phyloP scores from a whole-genome alignment of 2,113 vertebrate species.

The Thamnophis sirtalis region DNA sequence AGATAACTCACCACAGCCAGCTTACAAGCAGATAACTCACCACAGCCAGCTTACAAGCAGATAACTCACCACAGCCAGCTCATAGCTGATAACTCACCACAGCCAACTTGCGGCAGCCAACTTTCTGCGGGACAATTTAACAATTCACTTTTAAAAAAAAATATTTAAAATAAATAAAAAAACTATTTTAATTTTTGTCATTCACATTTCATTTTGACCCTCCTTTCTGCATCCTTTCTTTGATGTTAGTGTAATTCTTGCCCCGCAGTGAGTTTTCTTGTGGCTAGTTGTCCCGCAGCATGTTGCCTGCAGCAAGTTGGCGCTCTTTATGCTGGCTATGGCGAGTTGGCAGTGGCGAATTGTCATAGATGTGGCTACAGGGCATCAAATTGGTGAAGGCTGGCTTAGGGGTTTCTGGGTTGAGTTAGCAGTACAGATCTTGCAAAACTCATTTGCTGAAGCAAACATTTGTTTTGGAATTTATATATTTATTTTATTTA shows the following conservation, averaged over 20 bases:
- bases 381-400: not conserved
- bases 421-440: not conserved
- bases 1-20: no score
- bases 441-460: not conserved
- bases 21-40: no score
- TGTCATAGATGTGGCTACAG: not conserved
- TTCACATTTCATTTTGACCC: not conserved
- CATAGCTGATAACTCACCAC: no score
- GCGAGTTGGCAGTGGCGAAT: not conserved
- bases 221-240: not conserved
- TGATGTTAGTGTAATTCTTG: not conserved
- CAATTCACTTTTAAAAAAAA: not conserved
- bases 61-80: no score
- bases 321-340: not conserved
- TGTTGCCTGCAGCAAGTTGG: not conserved
- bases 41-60: no score
- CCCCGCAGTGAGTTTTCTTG: not conserved
- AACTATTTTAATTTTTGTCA: not conserved
- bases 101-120: not conserved
- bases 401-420: not conserved
- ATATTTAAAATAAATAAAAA: not conserved
- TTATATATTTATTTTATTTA: not conserved
- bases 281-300: no score
- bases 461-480: not conserved
- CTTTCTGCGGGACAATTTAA: not conserved